Conservation (phyloP, 1,140 invertebrate genomes). For the Pteromalus puparum region DNA sequence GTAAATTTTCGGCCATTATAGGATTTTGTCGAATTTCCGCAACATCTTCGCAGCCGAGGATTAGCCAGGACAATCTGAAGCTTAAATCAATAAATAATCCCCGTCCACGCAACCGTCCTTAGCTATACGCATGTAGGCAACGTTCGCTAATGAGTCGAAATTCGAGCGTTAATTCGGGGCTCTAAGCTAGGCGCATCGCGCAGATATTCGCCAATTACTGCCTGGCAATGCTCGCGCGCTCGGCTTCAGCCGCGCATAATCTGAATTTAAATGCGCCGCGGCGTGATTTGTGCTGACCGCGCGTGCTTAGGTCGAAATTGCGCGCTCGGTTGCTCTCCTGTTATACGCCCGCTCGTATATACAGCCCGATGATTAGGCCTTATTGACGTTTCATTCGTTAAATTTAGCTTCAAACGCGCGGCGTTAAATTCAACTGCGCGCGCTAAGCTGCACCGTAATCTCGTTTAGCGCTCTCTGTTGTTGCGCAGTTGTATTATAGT, state of each 20-base stretch:
- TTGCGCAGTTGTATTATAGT: neutral
- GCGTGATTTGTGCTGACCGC: constrained; percentile 69
- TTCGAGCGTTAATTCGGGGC: constrained; percentile 62
- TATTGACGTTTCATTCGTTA: constrained; percentile 66
- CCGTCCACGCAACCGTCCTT: neutral
- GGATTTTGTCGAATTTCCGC: too few relatives aligned
- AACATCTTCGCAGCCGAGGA: neutral
- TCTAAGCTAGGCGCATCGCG: constrained; percentile 58
- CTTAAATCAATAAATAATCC: constrained; percentile 45
- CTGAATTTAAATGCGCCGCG: constrained; percentile 48
- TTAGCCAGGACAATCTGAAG: neutral
- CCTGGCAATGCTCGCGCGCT: too few relatives aligned
- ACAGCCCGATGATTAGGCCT: constrained; percentile 68
- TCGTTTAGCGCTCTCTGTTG: neutral
- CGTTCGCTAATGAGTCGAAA: constrained; percentile 58
- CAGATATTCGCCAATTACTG: constrained; percentile 52
- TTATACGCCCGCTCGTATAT: constrained; percentile 47
- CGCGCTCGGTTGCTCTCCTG: constrained; percentile 61
- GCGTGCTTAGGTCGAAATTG: constrained; percentile 72
- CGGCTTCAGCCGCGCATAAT: constrained; percentile 32
- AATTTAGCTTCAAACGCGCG: constrained; percentile 25
- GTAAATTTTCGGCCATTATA: too few relatives aligned
- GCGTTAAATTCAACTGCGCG: constrained; percentile 17
- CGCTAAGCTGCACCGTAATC: neutral
- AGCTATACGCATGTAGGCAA: neutral